phyloP scores from a whole-genome alignment of 2,797 vertebrate genomes.

The Epinephelus coioides region DNA sequence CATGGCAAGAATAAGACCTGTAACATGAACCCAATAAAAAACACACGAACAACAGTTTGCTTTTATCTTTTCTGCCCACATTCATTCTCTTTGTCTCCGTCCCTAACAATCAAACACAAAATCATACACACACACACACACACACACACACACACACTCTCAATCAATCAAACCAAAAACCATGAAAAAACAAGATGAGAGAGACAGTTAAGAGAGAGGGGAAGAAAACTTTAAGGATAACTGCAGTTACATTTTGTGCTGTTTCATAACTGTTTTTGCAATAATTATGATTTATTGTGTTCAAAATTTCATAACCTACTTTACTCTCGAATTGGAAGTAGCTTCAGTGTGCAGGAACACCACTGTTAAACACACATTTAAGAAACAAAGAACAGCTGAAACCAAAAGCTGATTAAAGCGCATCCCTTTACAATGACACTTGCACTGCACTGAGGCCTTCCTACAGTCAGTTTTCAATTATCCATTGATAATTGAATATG shows the following conservation, averaged over 20 bases:
- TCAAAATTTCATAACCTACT: not conserved
- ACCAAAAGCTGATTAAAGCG: not conserved
- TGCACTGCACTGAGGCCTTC: not conserved
- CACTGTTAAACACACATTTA: not conserved
- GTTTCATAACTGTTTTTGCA: not conserved
- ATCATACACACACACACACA: not conserved
- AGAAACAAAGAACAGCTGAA: slow-evolving; percentile 1
- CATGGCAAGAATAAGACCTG: not conserved
- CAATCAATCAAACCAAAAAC: slow-evolving; percentile 2
- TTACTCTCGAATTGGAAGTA: not conserved
- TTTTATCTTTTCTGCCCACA: not conserved
- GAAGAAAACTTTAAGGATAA: not conserved
- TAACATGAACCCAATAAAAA: not conserved
- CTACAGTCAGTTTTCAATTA: slow-evolving; percentile 17
- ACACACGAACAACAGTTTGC: not conserved
- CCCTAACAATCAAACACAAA: not conserved
- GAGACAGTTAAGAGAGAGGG: not conserved
- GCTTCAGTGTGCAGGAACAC: not conserved
- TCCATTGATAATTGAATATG: slow-evolving; percentile 28
- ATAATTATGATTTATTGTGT: not conserved
- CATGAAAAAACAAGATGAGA: not conserved
- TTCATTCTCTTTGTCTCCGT: not conserved
- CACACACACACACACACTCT: not conserved
- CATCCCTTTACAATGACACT: not conserved
- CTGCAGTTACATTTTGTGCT: not conserved